Percentiles rank a stretch among this genome's conserved stretches.
Evolutionary conservation across 2,888 invertebrate genomes (phyloP).

Genomic region (Podotricha telesiphe): DNA sequence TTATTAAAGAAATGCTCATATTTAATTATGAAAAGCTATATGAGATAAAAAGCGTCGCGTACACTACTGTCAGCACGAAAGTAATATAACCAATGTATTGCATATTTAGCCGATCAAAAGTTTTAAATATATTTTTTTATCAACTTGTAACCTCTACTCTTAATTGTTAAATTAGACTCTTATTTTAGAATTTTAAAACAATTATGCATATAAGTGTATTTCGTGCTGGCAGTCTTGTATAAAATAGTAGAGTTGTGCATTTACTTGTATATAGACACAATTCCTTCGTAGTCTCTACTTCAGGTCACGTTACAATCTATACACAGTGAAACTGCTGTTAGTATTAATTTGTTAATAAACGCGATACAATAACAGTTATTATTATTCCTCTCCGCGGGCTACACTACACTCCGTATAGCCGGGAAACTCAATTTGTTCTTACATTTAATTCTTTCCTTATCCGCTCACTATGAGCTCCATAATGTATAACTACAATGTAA

Average conservation of each 20-base stretch:
- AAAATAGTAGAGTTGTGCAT: not conserved
- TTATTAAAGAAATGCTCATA: not conserved
- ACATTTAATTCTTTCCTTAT: not conserved
- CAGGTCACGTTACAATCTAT: slow-evolving; percentile 39
- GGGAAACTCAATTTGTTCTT: slow-evolving; percentile 1
- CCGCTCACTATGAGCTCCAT: slow-evolving; percentile 2
- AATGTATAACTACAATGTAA: slow-evolving; percentile 13
- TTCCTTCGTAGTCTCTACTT: slow-evolving; percentile 37
- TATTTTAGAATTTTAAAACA: not conserved
- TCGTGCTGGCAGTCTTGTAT: not conserved
- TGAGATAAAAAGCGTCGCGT: not conserved
- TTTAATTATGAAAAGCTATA: slow-evolving; percentile 1
- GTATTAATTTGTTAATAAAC: slow-evolving; percentile 12
- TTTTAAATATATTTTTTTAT: not conserved
- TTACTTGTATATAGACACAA: slow-evolving; percentile 26
- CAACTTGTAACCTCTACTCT: not conserved
- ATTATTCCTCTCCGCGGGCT: not conserved
- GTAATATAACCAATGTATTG: not conserved
- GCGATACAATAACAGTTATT: slow-evolving; percentile 5
- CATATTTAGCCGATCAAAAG: not conserved
- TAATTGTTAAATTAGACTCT: not conserved
- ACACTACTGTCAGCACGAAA: not conserved
- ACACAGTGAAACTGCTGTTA: slow-evolving; percentile 29
- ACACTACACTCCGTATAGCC: slow-evolving; percentile 7
- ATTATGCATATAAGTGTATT: not conserved